Conservation (phyloP, 1,140 invertebrate genomes). For the Conus betulinus region DNA sequence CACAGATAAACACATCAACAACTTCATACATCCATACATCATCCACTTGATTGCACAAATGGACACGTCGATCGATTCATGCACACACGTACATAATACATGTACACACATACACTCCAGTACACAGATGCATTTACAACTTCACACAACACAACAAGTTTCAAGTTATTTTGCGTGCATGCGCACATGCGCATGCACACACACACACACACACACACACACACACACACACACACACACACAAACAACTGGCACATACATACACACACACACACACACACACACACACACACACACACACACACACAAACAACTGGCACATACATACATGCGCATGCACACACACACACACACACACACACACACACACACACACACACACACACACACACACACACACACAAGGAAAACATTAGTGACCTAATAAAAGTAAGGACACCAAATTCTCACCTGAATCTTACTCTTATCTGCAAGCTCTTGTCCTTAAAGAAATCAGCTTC, state of each 20-base stretch:
- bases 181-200: background rate
- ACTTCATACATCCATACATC: too few relatives aligned
- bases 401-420: background rate
- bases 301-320: too few relatives aligned
- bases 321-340: background rate
- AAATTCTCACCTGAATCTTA: slow-evolving; percentile 71
- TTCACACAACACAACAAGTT: too few relatives aligned
- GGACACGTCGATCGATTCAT: too few relatives aligned
- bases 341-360: slow-evolving; percentile 22
- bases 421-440: background rate
- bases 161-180: too few relatives aligned
- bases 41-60: too few relatives aligned
- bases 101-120: too few relatives aligned
- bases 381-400: slow-evolving; percentile 26
- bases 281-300: too few relatives aligned
- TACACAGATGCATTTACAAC: too few relatives aligned
- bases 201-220: background rate
- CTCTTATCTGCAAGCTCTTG: slow-evolving; percentile 67
- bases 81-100: too few relatives aligned
- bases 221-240: background rate
- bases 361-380: slow-evolving; percentile 24
- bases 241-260: background rate
- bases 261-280: too few relatives aligned
- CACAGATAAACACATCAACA: too few relatives aligned
- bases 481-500: slow-evolving; percentile 73